Evolutionary conservation across 2,797 vertebrate genomes (phyloP).

Genomic region (Enteromius anoplus): DNA sequence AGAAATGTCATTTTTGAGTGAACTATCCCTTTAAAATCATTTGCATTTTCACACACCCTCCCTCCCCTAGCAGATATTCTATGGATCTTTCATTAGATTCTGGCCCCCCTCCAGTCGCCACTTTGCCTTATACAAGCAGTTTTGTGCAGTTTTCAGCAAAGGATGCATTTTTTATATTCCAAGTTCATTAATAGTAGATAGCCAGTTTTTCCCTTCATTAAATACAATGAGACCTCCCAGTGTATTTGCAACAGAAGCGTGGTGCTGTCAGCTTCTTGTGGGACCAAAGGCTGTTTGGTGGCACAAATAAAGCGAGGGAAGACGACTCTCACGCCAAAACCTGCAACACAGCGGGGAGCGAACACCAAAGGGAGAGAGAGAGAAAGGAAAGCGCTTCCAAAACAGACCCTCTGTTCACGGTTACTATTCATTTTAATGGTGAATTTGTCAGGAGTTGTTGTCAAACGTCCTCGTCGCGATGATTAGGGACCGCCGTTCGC

Average conservation of each 20-base stretch:
- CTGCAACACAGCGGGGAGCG: constrained; percentile 40
- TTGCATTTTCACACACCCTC: constrained; percentile 16
- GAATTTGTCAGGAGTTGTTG: constrained; percentile 78
- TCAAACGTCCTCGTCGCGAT: constrained; percentile 78
- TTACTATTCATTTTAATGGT: constrained; percentile 82
- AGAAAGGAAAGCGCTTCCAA: constrained; percentile 66
- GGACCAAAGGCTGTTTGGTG: constrained; percentile 77
- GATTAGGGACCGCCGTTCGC: constrained; percentile 80
- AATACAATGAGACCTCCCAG: constrained; percentile 80
- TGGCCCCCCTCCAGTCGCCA: constrained; percentile 75
- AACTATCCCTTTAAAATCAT: constrained; percentile 53
- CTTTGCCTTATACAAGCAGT: constrained; percentile 77
- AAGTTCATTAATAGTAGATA: constrained; percentile 83
- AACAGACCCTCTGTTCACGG: constrained; percentile 66
- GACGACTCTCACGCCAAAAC: constrained; percentile 59
- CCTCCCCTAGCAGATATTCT: constrained; percentile 61
- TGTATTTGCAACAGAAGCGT: constrained; percentile 71
- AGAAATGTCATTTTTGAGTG: constrained; percentile 48
- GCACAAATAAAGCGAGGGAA: constrained; percentile 71
- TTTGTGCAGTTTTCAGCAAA: constrained; percentile 79
- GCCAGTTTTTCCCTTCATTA: constrained; percentile 83
- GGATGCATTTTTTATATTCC: constrained; percentile 71
- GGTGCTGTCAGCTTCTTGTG: constrained; percentile 75
- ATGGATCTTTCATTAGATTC: constrained; percentile 78
- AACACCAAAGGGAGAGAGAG: constrained; percentile 50